A percentile compares a stretch with the other conserved stretches of the same genome.
These are phyloP conservation scores for Muscicapa comitata DNA, from an alignment of 2,797 vertebrate species.

Conservation along the genomic window DNA sequence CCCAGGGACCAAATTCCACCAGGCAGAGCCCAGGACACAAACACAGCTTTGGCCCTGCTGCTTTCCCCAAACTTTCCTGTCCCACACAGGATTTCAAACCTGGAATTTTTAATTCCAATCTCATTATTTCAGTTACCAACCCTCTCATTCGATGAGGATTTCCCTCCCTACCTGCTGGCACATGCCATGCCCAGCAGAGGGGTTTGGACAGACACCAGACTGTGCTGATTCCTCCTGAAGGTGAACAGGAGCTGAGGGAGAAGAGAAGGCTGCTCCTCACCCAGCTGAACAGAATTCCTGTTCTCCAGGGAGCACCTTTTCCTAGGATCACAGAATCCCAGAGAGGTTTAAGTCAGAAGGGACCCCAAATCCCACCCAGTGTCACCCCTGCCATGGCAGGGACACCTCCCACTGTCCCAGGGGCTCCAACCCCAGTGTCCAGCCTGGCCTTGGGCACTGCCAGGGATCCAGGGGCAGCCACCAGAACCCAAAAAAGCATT, in stretches of 20 bases:
- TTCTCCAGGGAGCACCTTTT: not conserved
- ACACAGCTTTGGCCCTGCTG: not conserved
- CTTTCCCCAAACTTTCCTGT: not conserved
- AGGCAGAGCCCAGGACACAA: not conserved
- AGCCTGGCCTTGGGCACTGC: not conserved
- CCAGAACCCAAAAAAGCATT: accelerated
- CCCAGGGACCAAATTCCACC: not conserved
- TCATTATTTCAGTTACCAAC: not conserved
- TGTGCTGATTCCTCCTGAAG: too few species aligned
- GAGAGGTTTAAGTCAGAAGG: not conserved
- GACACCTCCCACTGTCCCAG: not conserved
- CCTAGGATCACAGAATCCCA: not conserved
- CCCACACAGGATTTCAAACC: accelerated
- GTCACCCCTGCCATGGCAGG: not conserved
- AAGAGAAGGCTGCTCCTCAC: not conserved
- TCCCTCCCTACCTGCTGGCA: not conserved
- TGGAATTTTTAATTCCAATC: not conserved
- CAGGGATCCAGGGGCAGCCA: not conserved
- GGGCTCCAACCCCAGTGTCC: not conserved
- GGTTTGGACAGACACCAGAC: accelerated
- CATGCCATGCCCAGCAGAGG: accelerated
- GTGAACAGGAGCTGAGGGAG: not conserved
- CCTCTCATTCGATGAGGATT: accelerated
- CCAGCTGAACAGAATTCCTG: not conserved
- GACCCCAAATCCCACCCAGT: accelerated